Percentiles rank a stretch among this genome's conserved stretches.
Conservation (phyloP, 2,797 vertebrate species). For the Eidolon dupreanum region DNA sequence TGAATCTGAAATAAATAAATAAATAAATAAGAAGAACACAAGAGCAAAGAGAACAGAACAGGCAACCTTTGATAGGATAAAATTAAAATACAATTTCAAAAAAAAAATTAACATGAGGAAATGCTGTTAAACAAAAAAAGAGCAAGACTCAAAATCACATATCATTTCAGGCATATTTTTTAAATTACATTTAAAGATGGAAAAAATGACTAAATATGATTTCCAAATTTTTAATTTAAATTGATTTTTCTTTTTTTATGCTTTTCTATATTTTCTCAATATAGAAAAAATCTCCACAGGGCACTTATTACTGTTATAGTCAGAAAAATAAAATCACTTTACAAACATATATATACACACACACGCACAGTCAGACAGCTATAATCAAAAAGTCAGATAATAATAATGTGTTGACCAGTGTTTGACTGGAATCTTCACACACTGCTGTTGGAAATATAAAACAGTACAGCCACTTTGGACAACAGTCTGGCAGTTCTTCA, state of each 20-base stretch:
- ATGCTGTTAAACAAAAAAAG: neutral
- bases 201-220: neutral
- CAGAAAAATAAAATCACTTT: conserved; percentile 28
- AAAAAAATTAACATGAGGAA: neutral
- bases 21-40: neutral
- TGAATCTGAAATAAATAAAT: neutral
- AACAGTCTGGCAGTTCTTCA: neutral
- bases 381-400: neutral
- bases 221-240: neutral
- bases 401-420: neutral
- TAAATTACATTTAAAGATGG: neutral
- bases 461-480: neutral
- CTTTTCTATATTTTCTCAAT: neutral
- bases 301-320: neutral
- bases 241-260: neutral
- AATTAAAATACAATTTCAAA: neutral
- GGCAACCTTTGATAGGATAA: neutral
- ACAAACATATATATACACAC: neutral
- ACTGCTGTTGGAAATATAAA: neutral
- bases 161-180: neutral
- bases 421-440: neutral
- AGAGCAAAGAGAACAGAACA: neutral
- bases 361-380: neutral
- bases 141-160: neutral
- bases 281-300: neutral